Conservation (phyloP, 37 sponge, comb jelly and placozoan species). For the Geodia barretti region DNA sequence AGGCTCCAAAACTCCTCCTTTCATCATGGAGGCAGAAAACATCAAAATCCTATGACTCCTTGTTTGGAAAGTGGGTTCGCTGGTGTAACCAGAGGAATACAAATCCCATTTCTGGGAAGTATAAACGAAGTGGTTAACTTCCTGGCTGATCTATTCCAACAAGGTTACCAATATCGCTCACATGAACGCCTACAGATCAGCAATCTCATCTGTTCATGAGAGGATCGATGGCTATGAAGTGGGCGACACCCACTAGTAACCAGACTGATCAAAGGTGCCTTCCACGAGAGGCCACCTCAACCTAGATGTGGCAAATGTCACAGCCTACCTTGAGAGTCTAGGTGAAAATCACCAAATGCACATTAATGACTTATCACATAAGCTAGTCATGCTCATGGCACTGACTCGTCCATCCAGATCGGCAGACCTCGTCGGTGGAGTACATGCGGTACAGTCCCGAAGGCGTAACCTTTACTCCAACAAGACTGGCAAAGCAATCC, state of each 20-base stretch:
- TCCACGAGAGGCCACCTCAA: not conserved
- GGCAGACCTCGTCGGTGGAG: not conserved
- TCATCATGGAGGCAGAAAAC: slow-evolving; percentile 19
- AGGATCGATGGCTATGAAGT: slow-evolving; percentile 9
- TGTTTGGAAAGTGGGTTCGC: slow-evolving; percentile 22
- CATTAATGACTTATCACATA: not conserved
- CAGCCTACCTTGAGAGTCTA: slow-evolving; percentile 1
- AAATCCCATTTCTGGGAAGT: slow-evolving; percentile 18
- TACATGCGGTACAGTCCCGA: slow-evolving; percentile 5
- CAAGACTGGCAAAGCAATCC: not conserved
- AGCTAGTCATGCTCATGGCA: not conserved
- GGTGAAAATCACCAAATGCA: not conserved
- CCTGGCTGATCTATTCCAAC: slow-evolving; percentile 3
- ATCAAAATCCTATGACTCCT: slow-evolving; percentile 12
- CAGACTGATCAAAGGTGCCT: slow-evolving; percentile 18
- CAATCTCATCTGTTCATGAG: slow-evolving; percentile 17
- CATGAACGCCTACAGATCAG: not conserved
- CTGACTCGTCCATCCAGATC: slow-evolving; percentile 20
- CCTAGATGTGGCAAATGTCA: slow-evolving; percentile 3
- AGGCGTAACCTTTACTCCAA: slow-evolving; percentile 8
- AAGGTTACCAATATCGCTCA: slow-evolving; percentile 31
- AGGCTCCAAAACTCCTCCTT: slow-evolving; percentile 19
- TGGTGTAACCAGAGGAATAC: not conserved
- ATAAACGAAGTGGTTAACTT: slow-evolving; percentile 7
- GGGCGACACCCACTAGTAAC: slow-evolving; percentile 28